Percentiles rank a stretch among this genome's conserved stretches.
Conservation (phyloP, 1,140 invertebrate species). For the Tribolium castaneum region DNA sequence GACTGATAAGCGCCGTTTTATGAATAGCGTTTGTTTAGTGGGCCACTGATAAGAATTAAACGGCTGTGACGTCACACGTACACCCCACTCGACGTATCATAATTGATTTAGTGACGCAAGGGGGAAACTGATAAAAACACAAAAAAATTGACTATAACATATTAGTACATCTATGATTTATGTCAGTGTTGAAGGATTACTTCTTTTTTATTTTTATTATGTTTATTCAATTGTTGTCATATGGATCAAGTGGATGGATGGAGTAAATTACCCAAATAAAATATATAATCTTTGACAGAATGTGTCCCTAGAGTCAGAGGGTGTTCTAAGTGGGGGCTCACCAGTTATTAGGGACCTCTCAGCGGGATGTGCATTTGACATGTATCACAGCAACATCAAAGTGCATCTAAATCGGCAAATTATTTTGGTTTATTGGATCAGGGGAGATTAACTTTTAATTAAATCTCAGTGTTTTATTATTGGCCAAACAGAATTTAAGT, state of each 20-base stretch:
- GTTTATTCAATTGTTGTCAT: slow-evolving; percentile 3
- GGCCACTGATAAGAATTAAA: slow-evolving; percentile 52
- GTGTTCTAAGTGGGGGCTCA: slow-evolving; percentile 26
- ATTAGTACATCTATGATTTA: slow-evolving; percentile 20
- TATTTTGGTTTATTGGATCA: slow-evolving; percentile 1
- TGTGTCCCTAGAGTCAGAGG: slow-evolving; percentile 36
- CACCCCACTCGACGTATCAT: slow-evolving; percentile 51
- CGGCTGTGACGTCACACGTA: slow-evolving; percentile 50
- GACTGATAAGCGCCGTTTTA: slow-evolving; percentile 49
- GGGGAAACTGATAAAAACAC: slow-evolving; percentile 36
- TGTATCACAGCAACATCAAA: slow-evolving; percentile 25
- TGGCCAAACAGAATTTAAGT: too few relatives aligned
- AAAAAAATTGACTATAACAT: slow-evolving; percentile 1
- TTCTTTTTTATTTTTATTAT: neutral
- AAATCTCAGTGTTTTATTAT: neutral
- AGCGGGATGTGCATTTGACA: slow-evolving; percentile 23
- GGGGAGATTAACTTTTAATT: slow-evolving; percentile 9
- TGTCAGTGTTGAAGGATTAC: neutral
- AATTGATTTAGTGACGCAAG: slow-evolving; percentile 50
- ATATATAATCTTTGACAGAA: slow-evolving; percentile 25
- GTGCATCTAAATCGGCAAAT: slow-evolving; percentile 15
- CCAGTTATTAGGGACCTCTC: slow-evolving; percentile 28
- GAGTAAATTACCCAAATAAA: slow-evolving; percentile 40
- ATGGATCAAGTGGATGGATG: slow-evolving; percentile 8
- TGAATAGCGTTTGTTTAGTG: slow-evolving; percentile 54